Evolutionary conservation across 2,888 invertebrate genomes (phyloP).

Genomic region (Epirrhoe tristata): DNA sequence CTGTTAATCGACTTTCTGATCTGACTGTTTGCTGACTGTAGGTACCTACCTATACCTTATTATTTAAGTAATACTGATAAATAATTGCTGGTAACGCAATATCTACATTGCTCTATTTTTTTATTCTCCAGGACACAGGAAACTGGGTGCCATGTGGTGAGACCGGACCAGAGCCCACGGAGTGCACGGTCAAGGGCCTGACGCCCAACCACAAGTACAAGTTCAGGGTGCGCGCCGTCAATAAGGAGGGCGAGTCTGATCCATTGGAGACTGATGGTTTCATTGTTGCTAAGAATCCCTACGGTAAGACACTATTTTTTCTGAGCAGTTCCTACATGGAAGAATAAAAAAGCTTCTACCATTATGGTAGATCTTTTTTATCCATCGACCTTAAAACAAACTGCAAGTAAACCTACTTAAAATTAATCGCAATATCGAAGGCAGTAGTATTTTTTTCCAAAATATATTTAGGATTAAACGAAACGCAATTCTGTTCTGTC

Average conservation of each 20-base stretch:
- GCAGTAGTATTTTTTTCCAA: background rate
- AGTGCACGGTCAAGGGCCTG: conserved; percentile 94
- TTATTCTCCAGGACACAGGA: conserved; percentile 89
- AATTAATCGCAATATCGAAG: no score
- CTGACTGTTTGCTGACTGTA: no score
- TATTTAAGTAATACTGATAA: background rate
- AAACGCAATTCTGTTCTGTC: background rate
- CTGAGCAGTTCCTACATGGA: no score
- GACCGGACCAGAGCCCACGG: conserved; percentile 92
- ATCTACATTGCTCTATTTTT: background rate
- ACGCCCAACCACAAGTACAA: conserved; percentile 98
- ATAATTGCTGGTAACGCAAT: background rate
- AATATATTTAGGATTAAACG: background rate
- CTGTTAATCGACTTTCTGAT: no score
- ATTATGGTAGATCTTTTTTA: no score
- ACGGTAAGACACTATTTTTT: conserved; percentile 86
- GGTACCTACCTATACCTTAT: no score
- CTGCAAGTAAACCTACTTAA: no score
- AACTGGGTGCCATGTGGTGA: conserved; percentile 98
- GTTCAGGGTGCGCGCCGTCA: conserved; percentile 98
- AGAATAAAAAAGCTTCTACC: no score
- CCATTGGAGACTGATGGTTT: conserved; percentile 96
- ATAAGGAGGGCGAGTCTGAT: conserved; percentile 98
- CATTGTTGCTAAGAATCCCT: conserved; percentile 98
- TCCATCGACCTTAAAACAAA: no score